Evolutionary conservation across 2,113 vertebrate genomes (phyloP).

Genomic region (Engystomops pustulosus): DNA sequence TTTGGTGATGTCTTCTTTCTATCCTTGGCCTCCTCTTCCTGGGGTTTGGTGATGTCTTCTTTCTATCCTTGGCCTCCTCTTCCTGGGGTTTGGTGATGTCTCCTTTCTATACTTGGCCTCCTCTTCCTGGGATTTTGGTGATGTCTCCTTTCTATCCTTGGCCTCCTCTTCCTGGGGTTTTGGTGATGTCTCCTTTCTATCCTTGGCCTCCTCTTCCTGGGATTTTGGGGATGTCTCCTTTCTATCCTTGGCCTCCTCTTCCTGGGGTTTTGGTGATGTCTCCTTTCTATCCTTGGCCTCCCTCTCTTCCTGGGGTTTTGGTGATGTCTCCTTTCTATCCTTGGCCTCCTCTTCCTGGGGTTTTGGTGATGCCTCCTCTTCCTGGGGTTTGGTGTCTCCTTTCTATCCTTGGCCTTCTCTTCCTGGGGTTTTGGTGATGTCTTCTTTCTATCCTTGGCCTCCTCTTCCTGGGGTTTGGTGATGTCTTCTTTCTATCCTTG

Average conservation of each 20-base stretch:
- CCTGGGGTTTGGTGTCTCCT: background rate
- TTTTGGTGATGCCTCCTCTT: too few relatives aligned
- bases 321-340: background rate
- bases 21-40: background rate
- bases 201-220: background rate
- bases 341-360: background rate
- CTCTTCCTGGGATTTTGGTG: too few relatives aligned
- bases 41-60: background rate
- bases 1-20: background rate
- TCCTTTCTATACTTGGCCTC: background rate
- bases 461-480: rapidly evolving
- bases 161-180: background rate
- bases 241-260: background rate
- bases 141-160: background rate
- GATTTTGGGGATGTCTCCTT: background rate
- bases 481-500: background rate
- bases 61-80: background rate
- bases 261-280: too few relatives aligned
- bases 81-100: background rate
- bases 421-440: too few relatives aligned
- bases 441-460: background rate
- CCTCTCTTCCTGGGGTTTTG: background rate
- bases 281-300: background rate
- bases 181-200: background rate
- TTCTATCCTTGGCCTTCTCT: background rate